These are phyloP conservation scores for Sebastes kiyomatsui DNA, from an alignment of 2,797 vertebrate genomes.

Conservation along the genomic window DNA sequence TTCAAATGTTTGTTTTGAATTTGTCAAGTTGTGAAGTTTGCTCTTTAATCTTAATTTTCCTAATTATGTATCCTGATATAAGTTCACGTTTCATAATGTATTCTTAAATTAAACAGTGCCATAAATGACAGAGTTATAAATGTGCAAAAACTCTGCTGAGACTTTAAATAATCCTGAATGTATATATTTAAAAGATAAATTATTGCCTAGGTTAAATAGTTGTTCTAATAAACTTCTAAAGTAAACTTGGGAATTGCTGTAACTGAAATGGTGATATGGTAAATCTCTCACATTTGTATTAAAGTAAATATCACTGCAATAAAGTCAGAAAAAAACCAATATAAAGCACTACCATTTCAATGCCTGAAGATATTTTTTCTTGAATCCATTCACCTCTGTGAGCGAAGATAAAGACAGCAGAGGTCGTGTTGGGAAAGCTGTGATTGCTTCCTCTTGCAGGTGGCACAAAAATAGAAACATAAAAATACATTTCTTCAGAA, in stretches of 20 bases:
- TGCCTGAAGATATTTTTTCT: constrained; percentile 34
- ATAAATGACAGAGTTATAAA: not conserved
- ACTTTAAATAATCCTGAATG: not conserved
- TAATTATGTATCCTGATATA: not conserved
- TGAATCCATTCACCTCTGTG: constrained; percentile 24
- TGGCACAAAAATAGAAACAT: constrained; percentile 2
- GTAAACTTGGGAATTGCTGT: not conserved
- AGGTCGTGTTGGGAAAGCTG: constrained; percentile 27
- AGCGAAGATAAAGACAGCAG: constrained; percentile 16
- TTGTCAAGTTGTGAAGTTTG: not conserved
- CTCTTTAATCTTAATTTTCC: not conserved
- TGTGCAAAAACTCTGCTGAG: not conserved
- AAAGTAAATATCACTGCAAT: constrained; percentile 24
- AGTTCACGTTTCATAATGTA: not conserved
- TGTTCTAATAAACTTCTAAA: not conserved
- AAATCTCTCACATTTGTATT: not conserved
- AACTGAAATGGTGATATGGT: not conserved
- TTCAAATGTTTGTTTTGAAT: too few relatives aligned
- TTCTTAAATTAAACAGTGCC: not conserved
- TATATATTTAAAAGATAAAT: not conserved
- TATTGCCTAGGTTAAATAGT: not conserved
- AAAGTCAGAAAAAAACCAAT: constrained; percentile 13
- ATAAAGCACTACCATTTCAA: constrained; percentile 5
- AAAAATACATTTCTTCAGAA: not conserved
- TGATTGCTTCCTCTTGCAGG: constrained; percentile 14